Base-by-base conservation (phyloP, 92 coral and sea anemone species). In the Actinernus sp. region DNA sequence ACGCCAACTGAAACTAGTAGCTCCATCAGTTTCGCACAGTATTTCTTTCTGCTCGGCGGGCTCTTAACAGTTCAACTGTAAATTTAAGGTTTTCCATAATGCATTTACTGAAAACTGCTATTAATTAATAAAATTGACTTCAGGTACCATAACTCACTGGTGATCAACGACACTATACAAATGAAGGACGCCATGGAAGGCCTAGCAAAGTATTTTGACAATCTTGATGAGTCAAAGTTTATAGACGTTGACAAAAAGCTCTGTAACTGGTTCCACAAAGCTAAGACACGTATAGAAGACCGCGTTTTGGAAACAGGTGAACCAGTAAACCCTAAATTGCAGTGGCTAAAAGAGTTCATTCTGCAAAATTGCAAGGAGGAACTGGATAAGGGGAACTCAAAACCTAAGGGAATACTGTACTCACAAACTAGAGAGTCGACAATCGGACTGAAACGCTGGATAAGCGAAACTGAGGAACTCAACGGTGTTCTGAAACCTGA, bases 391-490 rank as follows among this genome's bases (percentile, higher is more conserved):
- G 87, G 72, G 30, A 39, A 41, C 2, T 26, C 31, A 12, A 59
- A 68, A 16, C 79, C 91, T 0, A 91, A 83, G 53, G 93, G 93
- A 8, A 91, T 91, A 17, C 47, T 91, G 38, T 91, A 82, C 49
- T 81, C 92, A 4, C 63, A 75, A 20, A 91, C 97, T 1, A 68
- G 97, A 0, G 86, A 72, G 24, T 79, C 76, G 14, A 81, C 93
- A 1, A 70, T 65, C 11, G 88, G 85, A 14, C 54, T 91, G 31
- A 82, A 53, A 41, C 71, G 88, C 2, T 91, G 97, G 97, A 34
- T 91, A 18, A 55, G 79, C 31, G 90, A 87, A 21, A 78, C 61
- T 4, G 24, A 61, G 0, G 68, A 59, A 10, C 84, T 91, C 13
- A 47, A 73, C 16, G 34, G 76, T 17, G 81, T 91, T 24, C 48